Conservation (phyloP, 1,140 invertebrate species). For the Halesus radiatus region DNA sequence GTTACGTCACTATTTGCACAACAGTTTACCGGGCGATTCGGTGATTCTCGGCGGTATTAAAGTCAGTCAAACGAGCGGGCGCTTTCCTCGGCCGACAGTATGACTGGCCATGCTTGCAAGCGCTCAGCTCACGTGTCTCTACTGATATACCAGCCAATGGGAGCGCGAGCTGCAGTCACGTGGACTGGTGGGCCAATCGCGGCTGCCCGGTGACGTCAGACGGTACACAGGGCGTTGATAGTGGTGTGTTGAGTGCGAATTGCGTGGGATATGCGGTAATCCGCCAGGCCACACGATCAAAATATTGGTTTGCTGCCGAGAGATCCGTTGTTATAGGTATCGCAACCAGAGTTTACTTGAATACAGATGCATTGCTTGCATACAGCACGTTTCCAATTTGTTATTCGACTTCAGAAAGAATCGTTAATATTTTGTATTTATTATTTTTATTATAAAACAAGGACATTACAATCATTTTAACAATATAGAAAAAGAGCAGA, state of each 20-base stretch:
- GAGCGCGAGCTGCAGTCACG: conserved; percentile 58
- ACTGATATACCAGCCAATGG: conserved; percentile 46
- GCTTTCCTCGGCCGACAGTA: conserved; percentile 24
- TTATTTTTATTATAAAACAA: no score
- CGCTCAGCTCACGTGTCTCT: conserved; percentile 63
- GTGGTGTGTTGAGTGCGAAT: conserved; percentile 22
- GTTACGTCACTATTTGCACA: conserved; percentile 19
- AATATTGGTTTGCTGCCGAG: no score
- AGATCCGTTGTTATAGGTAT: no score
- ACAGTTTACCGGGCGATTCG: conserved; percentile 16
- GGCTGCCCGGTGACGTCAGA: conserved; percentile 60
- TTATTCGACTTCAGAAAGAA: no score
- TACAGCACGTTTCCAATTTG: no score
- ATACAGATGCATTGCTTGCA: not conserved
- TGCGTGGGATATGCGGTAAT: no score
- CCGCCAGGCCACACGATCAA: no score
- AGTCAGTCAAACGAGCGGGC: conserved; percentile 9
- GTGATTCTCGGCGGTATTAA: not conserved
- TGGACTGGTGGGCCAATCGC: conserved; percentile 55
- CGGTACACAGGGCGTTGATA: conserved; percentile 44
- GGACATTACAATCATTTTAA: no score
- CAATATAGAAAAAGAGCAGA: no score
- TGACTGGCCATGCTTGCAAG: conserved; percentile 60
- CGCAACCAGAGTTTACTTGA: not conserved
- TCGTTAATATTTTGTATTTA: no score